Evolutionary conservation across 2,888 invertebrate species (phyloP).

Genomic region (Oxystoma pomonae): DNA sequence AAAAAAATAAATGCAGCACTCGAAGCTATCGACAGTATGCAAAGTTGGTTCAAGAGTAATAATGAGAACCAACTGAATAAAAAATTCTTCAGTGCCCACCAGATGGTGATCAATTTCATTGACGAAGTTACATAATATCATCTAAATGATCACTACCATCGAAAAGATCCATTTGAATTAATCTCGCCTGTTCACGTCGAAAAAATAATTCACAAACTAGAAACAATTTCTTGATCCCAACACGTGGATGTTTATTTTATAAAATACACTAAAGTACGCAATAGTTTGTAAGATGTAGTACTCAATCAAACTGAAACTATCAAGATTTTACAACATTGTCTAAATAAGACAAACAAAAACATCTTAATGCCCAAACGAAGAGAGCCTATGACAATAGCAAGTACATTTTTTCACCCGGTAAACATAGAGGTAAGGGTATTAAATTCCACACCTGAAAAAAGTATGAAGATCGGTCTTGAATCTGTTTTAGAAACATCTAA

Average conservation of each 20-base stretch:
- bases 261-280: neutral
- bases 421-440: neutral
- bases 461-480: neutral
- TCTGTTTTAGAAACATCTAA: neutral
- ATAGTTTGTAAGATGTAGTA: neutral
- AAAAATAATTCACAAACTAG: no score
- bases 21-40: no score
- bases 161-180: no score
- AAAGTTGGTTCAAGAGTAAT: no score
- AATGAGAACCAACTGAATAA: no score
- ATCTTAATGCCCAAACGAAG: neutral
- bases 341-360: neutral
- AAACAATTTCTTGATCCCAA: neutral
- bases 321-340: neutral
- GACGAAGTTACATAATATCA: no score
- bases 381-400: neutral
- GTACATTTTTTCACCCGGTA: neutral
- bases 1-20: no score
- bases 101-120: no score
- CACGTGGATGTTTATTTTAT: neutral
- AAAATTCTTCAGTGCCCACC: no score
- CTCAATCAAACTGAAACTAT: neutral
- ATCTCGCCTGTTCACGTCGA: no score
- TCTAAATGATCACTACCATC: no score
- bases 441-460: neutral